phyloP scores from a whole-genome alignment of 2,797 vertebrate species.

The Denticeps clupeoides region DNA sequence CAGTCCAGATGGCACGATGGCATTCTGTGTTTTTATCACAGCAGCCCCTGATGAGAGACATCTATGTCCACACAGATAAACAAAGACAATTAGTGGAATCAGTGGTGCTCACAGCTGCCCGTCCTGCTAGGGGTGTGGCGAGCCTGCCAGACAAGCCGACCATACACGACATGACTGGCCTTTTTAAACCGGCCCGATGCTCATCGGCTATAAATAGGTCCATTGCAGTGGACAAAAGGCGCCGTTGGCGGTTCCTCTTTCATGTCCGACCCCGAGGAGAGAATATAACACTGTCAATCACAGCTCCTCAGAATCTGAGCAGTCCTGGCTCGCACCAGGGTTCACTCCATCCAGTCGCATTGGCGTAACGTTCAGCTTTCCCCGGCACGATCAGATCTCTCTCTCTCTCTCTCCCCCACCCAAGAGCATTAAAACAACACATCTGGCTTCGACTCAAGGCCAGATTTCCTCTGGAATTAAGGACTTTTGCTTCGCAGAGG shows the following conservation, averaged over 20 bases:
- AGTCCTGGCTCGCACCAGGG: too few relatives aligned
- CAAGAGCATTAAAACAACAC: constrained; percentile 39
- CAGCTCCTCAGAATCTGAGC: too few relatives aligned
- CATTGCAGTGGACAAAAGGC: too few relatives aligned
- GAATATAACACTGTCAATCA: too few relatives aligned
- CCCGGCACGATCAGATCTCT: too few relatives aligned
- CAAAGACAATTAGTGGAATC: constrained; percentile 20
- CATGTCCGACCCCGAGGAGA: too few relatives aligned
- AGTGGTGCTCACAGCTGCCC: constrained; percentile 24
- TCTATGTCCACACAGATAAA: constrained; percentile 16
- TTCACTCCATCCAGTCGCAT: constrained; percentile 13
- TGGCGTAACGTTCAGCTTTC: constrained; percentile 24
- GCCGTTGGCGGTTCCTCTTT: too few relatives aligned
- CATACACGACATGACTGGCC: too few relatives aligned
- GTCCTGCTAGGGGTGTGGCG: constrained; percentile 5
- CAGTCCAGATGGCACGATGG: constrained; percentile 36
- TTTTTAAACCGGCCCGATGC: too few relatives aligned
- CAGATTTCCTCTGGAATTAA: constrained; percentile 58
- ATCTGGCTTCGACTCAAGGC: constrained; percentile 66
- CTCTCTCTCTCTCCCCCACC: constrained; percentile 13
- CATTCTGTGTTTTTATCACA: constrained; percentile 38
- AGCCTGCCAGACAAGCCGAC: constrained; percentile 9
- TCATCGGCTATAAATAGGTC: too few relatives aligned
- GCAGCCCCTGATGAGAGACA: constrained; percentile 34
- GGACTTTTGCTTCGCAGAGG: constrained; percentile 56